phyloP scores from a whole-genome alignment of 2,113 vertebrate genomes.

The Pteronura brasiliensis region DNA sequence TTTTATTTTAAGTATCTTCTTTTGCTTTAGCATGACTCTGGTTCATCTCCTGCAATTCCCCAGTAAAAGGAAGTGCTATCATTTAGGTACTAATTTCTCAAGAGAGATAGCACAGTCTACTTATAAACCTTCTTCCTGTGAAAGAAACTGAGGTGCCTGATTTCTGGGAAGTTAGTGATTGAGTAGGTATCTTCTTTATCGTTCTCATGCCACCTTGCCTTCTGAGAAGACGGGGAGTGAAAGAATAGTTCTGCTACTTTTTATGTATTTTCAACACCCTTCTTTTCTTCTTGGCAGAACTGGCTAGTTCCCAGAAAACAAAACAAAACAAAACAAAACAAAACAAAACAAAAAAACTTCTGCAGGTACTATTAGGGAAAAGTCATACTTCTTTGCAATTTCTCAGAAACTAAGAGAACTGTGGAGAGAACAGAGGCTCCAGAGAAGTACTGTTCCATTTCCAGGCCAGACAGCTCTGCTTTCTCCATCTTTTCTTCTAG shows the following conservation, averaged over 20 bases:
- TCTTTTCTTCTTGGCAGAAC: background rate
- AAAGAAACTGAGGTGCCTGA: background rate
- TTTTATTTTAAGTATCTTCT: background rate
- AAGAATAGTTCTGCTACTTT: background rate
- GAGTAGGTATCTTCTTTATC: background rate
- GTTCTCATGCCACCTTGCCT: background rate
- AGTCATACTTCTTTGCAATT: background rate
- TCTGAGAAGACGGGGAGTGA: conserved; percentile 25
- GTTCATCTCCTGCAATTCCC: background rate
- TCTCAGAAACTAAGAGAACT: background rate
- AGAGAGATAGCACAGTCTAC: background rate
- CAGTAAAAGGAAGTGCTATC: background rate
- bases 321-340: background rate
- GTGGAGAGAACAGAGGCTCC: background rate
- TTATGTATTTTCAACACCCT: background rate
- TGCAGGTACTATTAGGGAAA: background rate
- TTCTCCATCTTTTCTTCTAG: background rate
- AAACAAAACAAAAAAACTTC: background rate
- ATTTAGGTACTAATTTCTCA: conserved; percentile 23
- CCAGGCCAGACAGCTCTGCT: too few relatives aligned
- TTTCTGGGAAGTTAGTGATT: conserved; percentile 43
- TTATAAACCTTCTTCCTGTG: background rate
- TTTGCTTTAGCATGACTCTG: background rate
- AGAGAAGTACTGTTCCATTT: background rate
- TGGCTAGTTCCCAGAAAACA: background rate